These are phyloP conservation scores for western clawed frog (Xenopus tropicalis) DNA, from an alignment of 2,113 vertebrate genomes.

Conservation along the genomic window DNA sequence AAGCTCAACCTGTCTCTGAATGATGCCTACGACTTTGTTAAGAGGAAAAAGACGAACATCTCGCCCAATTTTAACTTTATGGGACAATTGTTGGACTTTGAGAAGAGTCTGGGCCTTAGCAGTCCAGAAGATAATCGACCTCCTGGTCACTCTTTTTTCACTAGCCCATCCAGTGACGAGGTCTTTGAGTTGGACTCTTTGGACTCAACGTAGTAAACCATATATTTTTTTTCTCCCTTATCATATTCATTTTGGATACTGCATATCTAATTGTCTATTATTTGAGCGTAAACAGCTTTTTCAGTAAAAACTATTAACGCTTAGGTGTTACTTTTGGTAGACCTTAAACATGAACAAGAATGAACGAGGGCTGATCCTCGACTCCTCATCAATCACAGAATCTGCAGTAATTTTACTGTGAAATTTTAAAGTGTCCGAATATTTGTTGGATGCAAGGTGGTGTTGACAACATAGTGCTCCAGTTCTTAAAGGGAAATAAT, in stretches of 20 bases:
- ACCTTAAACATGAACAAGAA: neutral
- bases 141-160: constrained; percentile 66
- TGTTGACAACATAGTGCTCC: too few relatives aligned
- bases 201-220: constrained; percentile 51
- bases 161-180: constrained; percentile 73
- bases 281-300: constrained; percentile 1
- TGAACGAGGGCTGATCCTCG: too few relatives aligned
- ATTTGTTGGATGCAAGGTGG: too few relatives aligned
- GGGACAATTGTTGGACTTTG: constrained; percentile 86
- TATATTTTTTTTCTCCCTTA: neutral
- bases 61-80: constrained; percentile 90
- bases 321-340: too few relatives aligned
- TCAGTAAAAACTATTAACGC: too few relatives aligned
- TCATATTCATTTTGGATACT: neutral
- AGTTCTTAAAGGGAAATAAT: too few relatives aligned
- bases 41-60: constrained; percentile 84
- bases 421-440: too few relatives aligned
- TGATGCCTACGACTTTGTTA: constrained; percentile 84
- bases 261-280: neutral
- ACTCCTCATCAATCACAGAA: too few relatives aligned
- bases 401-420: too few relatives aligned
- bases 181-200: constrained; percentile 76
- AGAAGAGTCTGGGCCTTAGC: constrained; percentile 71
- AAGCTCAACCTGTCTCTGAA: constrained; percentile 80
- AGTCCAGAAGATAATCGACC: constrained; percentile 64